Evolutionary conservation across 2,888 invertebrate species (phyloP).

Genomic region (Diloba caeruleocephala): DNA sequence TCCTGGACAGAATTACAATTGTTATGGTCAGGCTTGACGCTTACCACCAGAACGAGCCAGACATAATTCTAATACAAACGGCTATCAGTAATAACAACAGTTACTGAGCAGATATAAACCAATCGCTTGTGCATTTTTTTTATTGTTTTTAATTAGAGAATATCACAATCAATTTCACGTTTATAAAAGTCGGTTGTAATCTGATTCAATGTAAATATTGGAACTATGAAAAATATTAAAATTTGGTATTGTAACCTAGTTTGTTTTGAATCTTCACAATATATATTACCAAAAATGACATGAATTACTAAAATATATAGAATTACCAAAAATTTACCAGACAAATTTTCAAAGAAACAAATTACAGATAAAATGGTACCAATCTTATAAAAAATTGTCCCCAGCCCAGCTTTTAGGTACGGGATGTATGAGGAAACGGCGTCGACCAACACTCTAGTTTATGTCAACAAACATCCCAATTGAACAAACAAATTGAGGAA

Average conservation of each 20-base stretch:
- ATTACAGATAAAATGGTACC: no score
- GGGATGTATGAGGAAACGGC: no score
- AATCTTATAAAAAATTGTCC: no score
- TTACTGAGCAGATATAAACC: slow-evolving; percentile 19
- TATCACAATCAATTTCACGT: slow-evolving; percentile 12
- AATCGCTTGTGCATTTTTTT: slow-evolving; percentile 1
- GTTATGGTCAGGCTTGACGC: slow-evolving; percentile 1
- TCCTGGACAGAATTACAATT: no score
- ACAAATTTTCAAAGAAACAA: no score
- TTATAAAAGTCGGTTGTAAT: background rate
- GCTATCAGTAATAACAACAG: slow-evolving; percentile 26
- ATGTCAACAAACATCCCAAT: slow-evolving; percentile 29
- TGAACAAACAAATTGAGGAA: slow-evolving; percentile 56
- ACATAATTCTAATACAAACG: background rate
- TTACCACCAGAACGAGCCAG: no score
- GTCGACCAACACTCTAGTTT: background rate
- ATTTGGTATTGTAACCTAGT: background rate
- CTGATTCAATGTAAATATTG: background rate
- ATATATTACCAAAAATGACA: no score
- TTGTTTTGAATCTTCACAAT: no score
- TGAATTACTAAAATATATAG: no score
- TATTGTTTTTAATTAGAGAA: slow-evolving; percentile 25
- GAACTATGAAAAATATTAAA: background rate
- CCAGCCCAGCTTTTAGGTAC: no score
- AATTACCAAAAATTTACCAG: no score